Conservation (phyloP, 2,113 vertebrate species). For the Cettia cetti region DNA sequence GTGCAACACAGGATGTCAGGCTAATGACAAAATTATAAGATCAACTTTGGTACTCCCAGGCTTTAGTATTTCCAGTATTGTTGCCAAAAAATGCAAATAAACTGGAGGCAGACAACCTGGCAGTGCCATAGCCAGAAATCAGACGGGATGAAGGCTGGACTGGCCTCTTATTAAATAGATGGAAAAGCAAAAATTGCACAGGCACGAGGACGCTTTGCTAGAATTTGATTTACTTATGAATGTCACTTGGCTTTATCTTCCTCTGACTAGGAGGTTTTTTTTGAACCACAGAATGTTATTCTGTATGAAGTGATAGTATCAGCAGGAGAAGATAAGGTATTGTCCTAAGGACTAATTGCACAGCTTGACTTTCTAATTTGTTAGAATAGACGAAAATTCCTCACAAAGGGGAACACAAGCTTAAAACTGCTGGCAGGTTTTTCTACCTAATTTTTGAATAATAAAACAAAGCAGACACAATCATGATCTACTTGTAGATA, state of each 20-base stretch:
- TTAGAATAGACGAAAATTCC: background rate
- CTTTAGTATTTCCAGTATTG: background rate
- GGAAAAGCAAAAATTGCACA: background rate
- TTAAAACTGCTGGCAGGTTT: background rate
- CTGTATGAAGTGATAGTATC: background rate
- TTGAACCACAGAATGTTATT: background rate
- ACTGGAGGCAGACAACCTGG: background rate
- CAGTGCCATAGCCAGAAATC: background rate
- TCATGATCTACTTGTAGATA: background rate
- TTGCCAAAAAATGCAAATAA: background rate
- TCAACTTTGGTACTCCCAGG: background rate
- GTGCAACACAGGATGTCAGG: background rate
- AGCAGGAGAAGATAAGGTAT: background rate
- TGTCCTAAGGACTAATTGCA: background rate
- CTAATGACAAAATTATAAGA: background rate
- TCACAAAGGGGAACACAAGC: background rate
- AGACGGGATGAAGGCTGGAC: background rate
- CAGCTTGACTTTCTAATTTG: slow-evolving; percentile 1
- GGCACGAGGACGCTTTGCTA: background rate
- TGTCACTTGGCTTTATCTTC: background rate
- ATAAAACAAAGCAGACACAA: background rate
- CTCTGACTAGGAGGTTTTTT: background rate
- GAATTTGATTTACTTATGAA: background rate
- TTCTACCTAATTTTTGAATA: background rate
- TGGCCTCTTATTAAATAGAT: background rate